These are phyloP conservation scores for Cyphomyrus discorhynchus DNA, from an alignment of 2,113 vertebrate genomes.

Conservation along the genomic window DNA sequence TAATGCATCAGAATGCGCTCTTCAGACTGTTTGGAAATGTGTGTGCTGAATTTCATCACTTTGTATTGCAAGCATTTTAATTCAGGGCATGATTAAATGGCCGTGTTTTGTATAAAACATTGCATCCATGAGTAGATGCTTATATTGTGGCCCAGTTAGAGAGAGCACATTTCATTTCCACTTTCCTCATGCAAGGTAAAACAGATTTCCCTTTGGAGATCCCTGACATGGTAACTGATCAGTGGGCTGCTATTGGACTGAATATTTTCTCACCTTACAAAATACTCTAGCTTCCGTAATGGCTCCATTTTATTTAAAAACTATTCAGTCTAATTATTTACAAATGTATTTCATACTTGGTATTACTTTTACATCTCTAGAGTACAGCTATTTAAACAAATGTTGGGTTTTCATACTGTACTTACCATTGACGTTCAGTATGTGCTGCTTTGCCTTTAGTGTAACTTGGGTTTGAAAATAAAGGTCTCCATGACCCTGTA, in stretches of 20 bases:
- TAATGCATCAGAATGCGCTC: not conserved
- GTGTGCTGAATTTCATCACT: slow-evolving; percentile 14
- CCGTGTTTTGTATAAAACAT: slow-evolving; percentile 7
- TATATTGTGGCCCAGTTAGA: not conserved
- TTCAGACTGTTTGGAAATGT: slow-evolving; percentile 9
- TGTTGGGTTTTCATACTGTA: not conserved
- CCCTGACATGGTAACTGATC: slow-evolving; percentile 4
- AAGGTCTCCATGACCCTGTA: not conserved
- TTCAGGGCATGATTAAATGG: not conserved
- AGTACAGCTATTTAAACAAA: not conserved
- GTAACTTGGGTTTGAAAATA: not conserved
- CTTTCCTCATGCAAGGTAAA: not conserved
- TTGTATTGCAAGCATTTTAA: not conserved
- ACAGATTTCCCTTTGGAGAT: not conserved
- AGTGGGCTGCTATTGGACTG: not conserved
- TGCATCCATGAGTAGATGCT: not conserved
- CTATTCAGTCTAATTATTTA: not conserved
- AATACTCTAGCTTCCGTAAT: not conserved
- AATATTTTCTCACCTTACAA: not conserved
- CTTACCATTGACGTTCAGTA: not conserved
- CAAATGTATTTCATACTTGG: not conserved
- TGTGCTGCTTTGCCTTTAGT: not conserved
- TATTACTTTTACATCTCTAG: not conserved
- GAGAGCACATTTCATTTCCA: not conserved
- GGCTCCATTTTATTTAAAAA: not conserved